Percentiles rank a stretch among this genome's conserved stretches.
These are phyloP conservation scores for Alca torda DNA, from an alignment of 2,797 vertebrate species.

Conservation along the genomic window DNA sequence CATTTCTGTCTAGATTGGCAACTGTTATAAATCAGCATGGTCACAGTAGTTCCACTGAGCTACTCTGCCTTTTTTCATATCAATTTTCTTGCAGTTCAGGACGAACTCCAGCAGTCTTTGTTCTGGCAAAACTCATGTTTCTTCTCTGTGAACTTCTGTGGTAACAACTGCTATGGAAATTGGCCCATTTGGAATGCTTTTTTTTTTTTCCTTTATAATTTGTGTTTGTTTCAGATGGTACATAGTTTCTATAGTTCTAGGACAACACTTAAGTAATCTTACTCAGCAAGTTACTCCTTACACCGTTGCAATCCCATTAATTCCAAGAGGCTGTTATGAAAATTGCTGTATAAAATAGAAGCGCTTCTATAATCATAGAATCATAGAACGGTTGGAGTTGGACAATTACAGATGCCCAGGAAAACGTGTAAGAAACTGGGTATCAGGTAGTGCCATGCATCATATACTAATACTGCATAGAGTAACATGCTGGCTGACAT, in stretches of 20 bases:
- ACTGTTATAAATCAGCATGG: not conserved
- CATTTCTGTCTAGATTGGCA: not conserved
- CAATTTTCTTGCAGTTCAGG: not conserved
- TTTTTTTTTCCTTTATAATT: not conserved
- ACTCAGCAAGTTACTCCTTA: not conserved
- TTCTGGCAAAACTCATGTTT: not conserved
- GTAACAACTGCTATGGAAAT: not conserved
- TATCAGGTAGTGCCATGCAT: not conserved
- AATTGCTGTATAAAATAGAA: not conserved
- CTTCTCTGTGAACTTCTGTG: not conserved
- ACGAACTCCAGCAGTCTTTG: not conserved
- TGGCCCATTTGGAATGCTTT: not conserved
- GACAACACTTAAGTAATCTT: not conserved
- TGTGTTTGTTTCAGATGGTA: not conserved
- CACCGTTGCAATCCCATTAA: not conserved
- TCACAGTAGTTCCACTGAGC: not conserved
- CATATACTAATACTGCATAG: not conserved
- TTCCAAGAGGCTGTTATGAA: not conserved
- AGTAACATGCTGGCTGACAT: not conserved
- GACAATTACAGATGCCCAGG: not conserved
- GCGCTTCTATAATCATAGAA: not conserved
- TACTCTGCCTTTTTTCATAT: not conserved
- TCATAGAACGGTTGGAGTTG: not conserved
- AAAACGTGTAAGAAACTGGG: not conserved
- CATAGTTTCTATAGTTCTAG: not conserved